A percentile compares a stretch with the other conserved stretches of the same genome.
Conservation (phyloP, 2,797 vertebrate genomes). For the Xerus rutilus region DNA sequence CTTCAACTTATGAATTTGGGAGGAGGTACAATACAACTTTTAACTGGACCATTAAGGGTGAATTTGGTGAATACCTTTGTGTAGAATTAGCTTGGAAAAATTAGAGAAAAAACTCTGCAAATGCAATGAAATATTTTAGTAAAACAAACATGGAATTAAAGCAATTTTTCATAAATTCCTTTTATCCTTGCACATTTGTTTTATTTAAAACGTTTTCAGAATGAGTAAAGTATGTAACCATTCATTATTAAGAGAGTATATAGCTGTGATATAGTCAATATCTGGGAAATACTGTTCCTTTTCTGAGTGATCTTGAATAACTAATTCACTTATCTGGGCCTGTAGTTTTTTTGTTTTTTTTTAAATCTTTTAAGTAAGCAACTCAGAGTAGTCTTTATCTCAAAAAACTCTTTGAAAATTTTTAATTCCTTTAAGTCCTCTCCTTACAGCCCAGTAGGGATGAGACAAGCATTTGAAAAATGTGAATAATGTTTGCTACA, state of each 20-base stretch:
- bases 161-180: constrained; percentile 21
- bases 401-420: background rate
- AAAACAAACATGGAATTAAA: background rate
- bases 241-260: background rate
- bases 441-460: background rate
- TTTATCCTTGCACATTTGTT: background rate
- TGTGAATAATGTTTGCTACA: background rate
- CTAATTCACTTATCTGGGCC: constrained; percentile 23
- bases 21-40: background rate
- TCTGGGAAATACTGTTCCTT: background rate
- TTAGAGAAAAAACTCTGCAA: constrained; percentile 33
- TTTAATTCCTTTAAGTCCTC: constrained; percentile 21
- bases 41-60: background rate
- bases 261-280: background rate
- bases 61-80: constrained; percentile 27
- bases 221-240: background rate
- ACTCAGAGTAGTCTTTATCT: background rate
- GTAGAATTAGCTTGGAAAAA: constrained; percentile 23
- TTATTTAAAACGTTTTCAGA: background rate
- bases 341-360: background rate
- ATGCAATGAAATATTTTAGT: constrained; percentile 24
- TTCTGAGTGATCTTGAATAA: background rate
- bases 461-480: constrained; percentile 44
- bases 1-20: background rate
- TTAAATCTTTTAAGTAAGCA: background rate